phyloP scores from a whole-genome alignment of 2,888 invertebrate species.

The Actias luna region DNA sequence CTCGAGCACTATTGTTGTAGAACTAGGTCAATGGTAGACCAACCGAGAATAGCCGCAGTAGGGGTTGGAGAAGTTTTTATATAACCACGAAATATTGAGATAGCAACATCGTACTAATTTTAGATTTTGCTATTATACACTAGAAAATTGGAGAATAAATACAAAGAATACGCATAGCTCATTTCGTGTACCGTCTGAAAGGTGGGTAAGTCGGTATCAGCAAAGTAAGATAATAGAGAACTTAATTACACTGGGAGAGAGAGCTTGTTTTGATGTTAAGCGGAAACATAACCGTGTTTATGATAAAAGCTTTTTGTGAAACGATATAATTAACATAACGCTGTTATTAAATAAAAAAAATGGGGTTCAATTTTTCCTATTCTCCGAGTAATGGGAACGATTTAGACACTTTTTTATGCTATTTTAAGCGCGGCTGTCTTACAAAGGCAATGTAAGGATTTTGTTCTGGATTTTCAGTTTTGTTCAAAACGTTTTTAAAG shows the following conservation, averaged over 20 bases:
- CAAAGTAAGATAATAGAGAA: not conserved
- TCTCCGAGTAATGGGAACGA: not conserved
- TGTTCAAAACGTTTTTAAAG: not conserved
- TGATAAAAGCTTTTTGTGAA: constrained; percentile 31
- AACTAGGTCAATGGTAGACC: constrained; percentile 77
- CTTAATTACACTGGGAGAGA: not conserved
- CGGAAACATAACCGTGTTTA: constrained; percentile 40
- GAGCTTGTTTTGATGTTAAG: constrained; percentile 27
- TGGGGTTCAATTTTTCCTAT: constrained; percentile 1
- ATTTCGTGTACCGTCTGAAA: not conserved
- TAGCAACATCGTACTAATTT: not conserved
- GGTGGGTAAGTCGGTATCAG: not conserved
- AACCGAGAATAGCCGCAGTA: constrained; percentile 71
- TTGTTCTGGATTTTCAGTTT: not conserved
- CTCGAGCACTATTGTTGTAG: constrained; percentile 49
- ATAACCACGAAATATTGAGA: constrained; percentile 26
- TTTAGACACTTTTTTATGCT: not conserved
- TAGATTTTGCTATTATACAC: not conserved
- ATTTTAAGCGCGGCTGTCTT: not conserved
- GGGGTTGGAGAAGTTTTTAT: constrained; percentile 35
- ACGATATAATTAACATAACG: constrained; percentile 35
- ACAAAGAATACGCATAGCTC: not conserved
- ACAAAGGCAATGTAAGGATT: not conserved
- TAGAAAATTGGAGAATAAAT: not conserved
- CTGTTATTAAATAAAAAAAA: constrained; percentile 31